Evolutionary conservation across 2,797 vertebrate species (phyloP).

Genomic region (Lindbergichthys nudifrons): DNA sequence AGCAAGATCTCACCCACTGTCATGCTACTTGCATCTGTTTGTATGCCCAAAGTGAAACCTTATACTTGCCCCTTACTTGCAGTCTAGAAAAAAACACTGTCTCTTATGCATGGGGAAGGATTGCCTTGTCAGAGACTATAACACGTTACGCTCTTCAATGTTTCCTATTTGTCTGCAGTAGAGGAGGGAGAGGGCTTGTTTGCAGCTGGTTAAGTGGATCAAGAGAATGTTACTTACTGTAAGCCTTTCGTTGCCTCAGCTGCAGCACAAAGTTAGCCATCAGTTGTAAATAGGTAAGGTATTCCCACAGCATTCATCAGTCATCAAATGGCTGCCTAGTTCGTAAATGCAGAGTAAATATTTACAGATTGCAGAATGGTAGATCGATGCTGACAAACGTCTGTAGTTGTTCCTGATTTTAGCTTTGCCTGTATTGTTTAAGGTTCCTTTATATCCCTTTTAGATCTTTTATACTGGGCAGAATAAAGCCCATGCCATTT

Average conservation of each 20-base stretch:
- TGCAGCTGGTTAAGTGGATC: conserved; percentile 69
- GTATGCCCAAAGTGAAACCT: conserved; percentile 70
- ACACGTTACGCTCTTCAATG: conserved; percentile 27
- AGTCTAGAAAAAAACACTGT: conserved; percentile 42
- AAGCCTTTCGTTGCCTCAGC: conserved; percentile 50
- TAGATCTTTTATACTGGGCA: conserved; percentile 37
- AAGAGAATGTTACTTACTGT: conserved; percentile 59
- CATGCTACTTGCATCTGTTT: conserved; percentile 56
- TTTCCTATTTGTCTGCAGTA: conserved; percentile 22
- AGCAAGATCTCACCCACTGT: conserved; percentile 39
- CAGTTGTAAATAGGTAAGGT: conserved; percentile 36
- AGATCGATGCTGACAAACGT: conserved; percentile 30
- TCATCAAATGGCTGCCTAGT: conserved; percentile 45
- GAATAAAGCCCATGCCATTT: conserved; percentile 64
- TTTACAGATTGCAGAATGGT: conserved; percentile 48
- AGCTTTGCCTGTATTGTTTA: conserved; percentile 24
- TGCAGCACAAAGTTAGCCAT: conserved; percentile 40
- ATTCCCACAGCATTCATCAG: conserved; percentile 42
- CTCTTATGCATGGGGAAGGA: conserved; percentile 44
- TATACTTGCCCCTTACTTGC: conserved; percentile 73
- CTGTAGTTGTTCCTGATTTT: conserved; percentile 18
- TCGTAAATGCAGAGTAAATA: conserved; percentile 60
- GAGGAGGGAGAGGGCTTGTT: conserved; percentile 60
- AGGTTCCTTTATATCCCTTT: conserved; percentile 51
- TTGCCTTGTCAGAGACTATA: conserved; percentile 30